phyloP scores from a whole-genome alignment of 2,797 vertebrate species.

The Acrocephalus scirpaceus region DNA sequence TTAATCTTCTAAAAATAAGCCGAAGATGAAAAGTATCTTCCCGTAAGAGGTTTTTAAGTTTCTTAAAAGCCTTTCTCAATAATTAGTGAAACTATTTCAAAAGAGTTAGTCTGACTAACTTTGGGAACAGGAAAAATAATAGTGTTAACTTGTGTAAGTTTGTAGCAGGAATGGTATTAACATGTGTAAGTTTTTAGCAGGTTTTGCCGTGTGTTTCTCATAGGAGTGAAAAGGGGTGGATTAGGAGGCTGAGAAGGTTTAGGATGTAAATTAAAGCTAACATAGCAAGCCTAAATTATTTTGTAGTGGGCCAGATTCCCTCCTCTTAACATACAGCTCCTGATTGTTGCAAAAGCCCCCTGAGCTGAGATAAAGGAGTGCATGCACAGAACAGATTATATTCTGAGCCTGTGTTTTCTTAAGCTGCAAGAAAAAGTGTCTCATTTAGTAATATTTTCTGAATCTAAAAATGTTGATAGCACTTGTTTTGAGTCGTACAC shows the following conservation, averaged over 20 bases:
- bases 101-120: background rate
- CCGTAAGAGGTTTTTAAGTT: background rate
- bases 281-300: background rate
- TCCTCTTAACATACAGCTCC: background rate
- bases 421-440: background rate
- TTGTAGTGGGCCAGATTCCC: background rate
- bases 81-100: background rate
- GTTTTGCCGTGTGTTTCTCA: background rate
- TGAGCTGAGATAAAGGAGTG: background rate
- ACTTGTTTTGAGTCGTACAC: background rate
- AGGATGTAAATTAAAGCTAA: background rate
- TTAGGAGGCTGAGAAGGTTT: background rate
- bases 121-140: background rate
- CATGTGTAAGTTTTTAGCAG: background rate
- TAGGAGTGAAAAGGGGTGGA: background rate
- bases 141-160: background rate
- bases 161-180: background rate
- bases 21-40: background rate
- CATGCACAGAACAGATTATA: background rate
- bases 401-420: background rate
- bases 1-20: background rate
- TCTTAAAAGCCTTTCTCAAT: background rate
- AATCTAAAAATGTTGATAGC: background rate
- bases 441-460: background rate
- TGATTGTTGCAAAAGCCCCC: background rate